Evolutionary conservation across 1,140 invertebrate genomes (phyloP).

Genomic region (Drosophila rhopaloa): DNA sequence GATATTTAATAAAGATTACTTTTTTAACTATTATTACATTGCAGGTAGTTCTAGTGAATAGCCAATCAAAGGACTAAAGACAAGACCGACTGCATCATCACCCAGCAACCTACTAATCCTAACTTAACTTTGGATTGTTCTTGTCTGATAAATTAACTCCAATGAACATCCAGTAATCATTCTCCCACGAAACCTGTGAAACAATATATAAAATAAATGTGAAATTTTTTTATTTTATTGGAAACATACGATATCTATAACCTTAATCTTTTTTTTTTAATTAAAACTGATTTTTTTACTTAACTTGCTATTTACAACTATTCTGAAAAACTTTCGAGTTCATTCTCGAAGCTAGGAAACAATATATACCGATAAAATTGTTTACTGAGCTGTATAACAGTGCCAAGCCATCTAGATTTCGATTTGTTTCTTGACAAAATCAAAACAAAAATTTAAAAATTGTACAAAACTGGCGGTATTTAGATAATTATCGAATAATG

Average conservation of each 20-base stretch:
- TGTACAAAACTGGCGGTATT: background rate
- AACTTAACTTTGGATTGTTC: background rate
- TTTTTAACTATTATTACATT: background rate
- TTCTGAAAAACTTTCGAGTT: too few relatives aligned
- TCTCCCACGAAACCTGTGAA: background rate
- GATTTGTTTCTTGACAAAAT: too few relatives aligned
- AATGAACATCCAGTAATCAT: background rate
- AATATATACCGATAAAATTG: too few relatives aligned
- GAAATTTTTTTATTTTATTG: background rate
- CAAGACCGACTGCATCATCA: background rate
- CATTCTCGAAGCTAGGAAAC: too few relatives aligned
- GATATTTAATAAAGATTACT: too few relatives aligned
- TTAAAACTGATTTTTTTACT: too few relatives aligned
- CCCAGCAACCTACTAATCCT: background rate
- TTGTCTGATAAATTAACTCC: background rate
- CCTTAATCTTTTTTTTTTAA: too few relatives aligned
- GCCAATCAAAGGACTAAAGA: background rate
- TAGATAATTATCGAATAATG: background rate
- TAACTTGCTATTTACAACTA: too few relatives aligned
- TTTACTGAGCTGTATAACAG: too few relatives aligned
- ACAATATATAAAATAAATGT: background rate
- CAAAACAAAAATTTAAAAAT: background rate
- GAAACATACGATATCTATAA: too few relatives aligned
- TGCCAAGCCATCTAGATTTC: too few relatives aligned
- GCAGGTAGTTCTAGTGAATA: conserved; percentile 9